A percentile compares a stretch with the other conserved stretches of the same genome.
phyloP scores from a whole-genome alignment of 2,888 invertebrate genomes.

The Callyntrura guangdongensis region DNA sequence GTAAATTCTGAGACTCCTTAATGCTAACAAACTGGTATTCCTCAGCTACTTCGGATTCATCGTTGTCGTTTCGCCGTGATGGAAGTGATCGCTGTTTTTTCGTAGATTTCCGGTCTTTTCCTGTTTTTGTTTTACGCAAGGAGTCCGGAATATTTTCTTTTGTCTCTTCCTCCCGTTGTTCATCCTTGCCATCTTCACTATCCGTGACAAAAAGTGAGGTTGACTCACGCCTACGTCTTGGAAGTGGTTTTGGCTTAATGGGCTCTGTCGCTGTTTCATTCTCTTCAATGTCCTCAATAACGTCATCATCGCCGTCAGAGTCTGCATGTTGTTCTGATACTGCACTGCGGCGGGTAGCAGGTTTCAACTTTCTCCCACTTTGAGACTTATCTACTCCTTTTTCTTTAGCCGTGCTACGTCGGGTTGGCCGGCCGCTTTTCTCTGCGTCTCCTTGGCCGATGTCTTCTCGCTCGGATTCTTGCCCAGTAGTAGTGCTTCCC shows the following conservation, averaged over 20 bases:
- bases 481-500: neutral
- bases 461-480: neutral
- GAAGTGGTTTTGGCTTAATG: conserved; percentile 15
- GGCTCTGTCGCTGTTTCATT: neutral
- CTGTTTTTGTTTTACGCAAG: neutral
- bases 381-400: too few species aligned
- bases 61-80: neutral
- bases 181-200: neutral
- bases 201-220: neutral
- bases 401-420: too few species aligned
- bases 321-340: neutral
- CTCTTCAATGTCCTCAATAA: neutral
- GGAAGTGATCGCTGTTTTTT: neutral
- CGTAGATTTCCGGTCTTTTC: neutral
- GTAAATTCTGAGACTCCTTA: conserved; percentile 56
- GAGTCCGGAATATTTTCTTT: neutral
- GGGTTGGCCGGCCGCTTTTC: neutral
- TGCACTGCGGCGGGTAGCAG: neutral
- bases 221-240: conserved; percentile 2
- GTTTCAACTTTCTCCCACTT: neutral
- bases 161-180: neutral
- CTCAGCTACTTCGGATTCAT: neutral
- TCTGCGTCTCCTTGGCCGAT: conserved; percentile 59
- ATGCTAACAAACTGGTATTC: conserved; percentile 41
- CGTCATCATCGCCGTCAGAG: neutral